Conservation (phyloP, 2,888 invertebrate genomes). For the Malachius bipustulatus region DNA sequence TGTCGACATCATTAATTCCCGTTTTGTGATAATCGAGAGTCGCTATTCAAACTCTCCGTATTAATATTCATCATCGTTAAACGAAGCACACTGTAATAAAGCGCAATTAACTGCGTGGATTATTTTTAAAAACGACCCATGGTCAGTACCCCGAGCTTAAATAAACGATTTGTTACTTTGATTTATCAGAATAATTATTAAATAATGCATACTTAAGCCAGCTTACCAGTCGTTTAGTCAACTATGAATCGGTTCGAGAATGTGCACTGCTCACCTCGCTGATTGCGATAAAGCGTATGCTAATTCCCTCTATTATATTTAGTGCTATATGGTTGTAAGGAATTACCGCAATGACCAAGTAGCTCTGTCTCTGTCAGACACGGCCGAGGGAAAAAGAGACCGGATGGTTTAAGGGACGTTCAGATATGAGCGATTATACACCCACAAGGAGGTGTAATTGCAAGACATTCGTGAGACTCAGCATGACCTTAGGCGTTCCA, state of each 20-base stretch:
- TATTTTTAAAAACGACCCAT: constrained; percentile 38
- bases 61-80: constrained; percentile 25
- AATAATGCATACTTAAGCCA: constrained; percentile 37
- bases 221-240: constrained; percentile 21
- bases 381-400: constrained; percentile 22
- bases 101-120: too few species aligned
- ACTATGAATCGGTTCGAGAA: constrained; percentile 10
- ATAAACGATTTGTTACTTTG: constrained; percentile 39
- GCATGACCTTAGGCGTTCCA: constrained; percentile 34
- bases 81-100: constrained; percentile 38
- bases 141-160: constrained; percentile 32
- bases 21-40: constrained; percentile 15
- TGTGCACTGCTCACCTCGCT: constrained; percentile 15
- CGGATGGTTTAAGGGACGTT: constrained; percentile 23
- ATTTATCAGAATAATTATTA: constrained; percentile 41
- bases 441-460: constrained; percentile 38
- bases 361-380: constrained; percentile 16
- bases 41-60: constrained; percentile 14
- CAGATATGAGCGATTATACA: constrained; percentile 37
- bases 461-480: constrained; percentile 35
- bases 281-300: constrained; percentile 32
- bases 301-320: constrained; percentile 40
- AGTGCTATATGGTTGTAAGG: constrained; percentile 34
- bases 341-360: constrained; percentile 12
- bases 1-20: constrained; percentile 18